These are phyloP conservation scores for Drosophila phalerata DNA, from an alignment of 2,888 invertebrate genomes.

Conservation along the genomic window DNA sequence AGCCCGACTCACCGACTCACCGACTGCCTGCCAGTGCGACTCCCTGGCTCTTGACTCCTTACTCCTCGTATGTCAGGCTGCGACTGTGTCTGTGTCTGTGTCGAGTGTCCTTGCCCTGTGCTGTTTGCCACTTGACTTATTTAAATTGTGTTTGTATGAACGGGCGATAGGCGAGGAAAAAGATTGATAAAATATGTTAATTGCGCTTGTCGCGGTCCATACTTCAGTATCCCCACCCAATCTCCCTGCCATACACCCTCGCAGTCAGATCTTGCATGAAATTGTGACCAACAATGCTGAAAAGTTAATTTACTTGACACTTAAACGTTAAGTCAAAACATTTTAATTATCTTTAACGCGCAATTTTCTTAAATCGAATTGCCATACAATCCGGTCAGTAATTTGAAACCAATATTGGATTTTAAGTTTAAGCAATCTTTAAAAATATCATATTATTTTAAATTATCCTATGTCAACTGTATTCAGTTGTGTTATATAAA, in stretches of 20 bases:
- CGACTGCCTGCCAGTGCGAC: neutral
- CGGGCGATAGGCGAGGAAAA: slow-evolving; percentile 41
- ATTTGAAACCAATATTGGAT: no score
- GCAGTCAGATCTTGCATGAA: slow-evolving; percentile 51
- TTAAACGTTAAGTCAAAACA: neutral
- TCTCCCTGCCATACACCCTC: slow-evolving; percentile 8
- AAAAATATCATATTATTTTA: no score
- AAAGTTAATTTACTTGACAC: slow-evolving; percentile 74
- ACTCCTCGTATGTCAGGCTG: slow-evolving; percentile 35
- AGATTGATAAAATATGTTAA: slow-evolving; percentile 80
- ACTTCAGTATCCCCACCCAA: neutral
- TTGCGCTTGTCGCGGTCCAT: slow-evolving; percentile 63
- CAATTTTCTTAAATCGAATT: slow-evolving; percentile 22
- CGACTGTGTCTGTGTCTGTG: slow-evolving; percentile 19
- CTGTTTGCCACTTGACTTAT: slow-evolving; percentile 77
- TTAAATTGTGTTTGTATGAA: slow-evolving; percentile 73
- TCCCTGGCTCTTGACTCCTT: slow-evolving; percentile 10
- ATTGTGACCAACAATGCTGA: slow-evolving; percentile 74
- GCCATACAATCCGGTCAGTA: neutral
- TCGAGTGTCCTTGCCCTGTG: slow-evolving; percentile 65
- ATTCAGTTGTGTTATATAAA: no score
- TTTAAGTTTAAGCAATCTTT: no score
- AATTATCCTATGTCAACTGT: no score
- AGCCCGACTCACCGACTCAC: slow-evolving; percentile 19
- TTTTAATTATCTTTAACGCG: slow-evolving; percentile 55